Conservation (phyloP, 2,888 invertebrate species). For the Conus canariensis region DNA sequence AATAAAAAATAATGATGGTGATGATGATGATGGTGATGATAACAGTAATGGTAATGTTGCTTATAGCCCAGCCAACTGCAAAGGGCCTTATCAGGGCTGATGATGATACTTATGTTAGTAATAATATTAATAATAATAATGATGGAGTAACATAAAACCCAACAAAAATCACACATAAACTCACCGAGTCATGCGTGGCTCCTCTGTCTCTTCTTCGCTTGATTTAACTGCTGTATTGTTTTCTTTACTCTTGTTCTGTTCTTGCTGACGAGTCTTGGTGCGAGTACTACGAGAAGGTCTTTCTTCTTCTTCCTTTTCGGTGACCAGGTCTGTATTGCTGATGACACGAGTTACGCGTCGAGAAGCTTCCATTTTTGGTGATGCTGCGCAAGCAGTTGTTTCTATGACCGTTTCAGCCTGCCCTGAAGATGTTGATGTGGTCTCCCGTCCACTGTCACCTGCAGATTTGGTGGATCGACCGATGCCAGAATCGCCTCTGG, state of each 20-base stretch:
- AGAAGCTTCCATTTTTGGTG: constrained; percentile 8
- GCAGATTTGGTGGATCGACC: background rate
- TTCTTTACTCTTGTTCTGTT: background rate
- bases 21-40: no score
- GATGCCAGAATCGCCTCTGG: constrained; percentile 17
- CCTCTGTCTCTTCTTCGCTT: background rate
- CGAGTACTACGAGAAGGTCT: constrained; percentile 24
- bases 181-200: constrained; percentile 39
- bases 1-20: no score
- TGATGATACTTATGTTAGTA: no score
- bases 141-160: no score
- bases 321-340: background rate
- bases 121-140: no score
- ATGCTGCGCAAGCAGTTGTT: background rate
- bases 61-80: no score
- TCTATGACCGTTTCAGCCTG: background rate
- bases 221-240: background rate
- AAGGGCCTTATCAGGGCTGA: no score
- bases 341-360: constrained; percentile 27
- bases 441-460: background rate
- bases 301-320: constrained; percentile 15
- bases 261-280: constrained; percentile 30
- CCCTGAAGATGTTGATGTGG: background rate
- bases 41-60: no score
- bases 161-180: background rate